phyloP scores from a whole-genome alignment of 2,888 invertebrate genomes.

The Chalcosyrphus nemorum region DNA sequence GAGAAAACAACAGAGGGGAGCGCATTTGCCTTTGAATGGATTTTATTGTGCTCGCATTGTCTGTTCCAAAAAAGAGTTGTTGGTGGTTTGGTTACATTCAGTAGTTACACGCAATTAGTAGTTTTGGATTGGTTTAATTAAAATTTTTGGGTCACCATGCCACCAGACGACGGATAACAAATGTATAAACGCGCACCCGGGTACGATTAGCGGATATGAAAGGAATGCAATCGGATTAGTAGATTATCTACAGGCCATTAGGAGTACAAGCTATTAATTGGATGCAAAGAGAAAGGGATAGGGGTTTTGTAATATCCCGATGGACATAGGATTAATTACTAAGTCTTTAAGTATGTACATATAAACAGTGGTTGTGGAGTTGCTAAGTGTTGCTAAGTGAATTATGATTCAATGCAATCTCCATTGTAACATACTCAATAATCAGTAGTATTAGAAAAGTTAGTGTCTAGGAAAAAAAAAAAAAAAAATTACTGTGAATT shows the following conservation, averaged over 20 bases:
- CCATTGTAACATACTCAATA: too few relatives aligned
- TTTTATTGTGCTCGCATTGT: constrained; percentile 37
- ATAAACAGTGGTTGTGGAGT: too few relatives aligned
- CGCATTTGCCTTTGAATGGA: constrained; percentile 28
- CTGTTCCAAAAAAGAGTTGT: neutral
- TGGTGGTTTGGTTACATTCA: constrained; percentile 27
- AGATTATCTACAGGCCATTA: constrained; percentile 1
- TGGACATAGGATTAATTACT: too few relatives aligned
- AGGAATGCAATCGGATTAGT: constrained; percentile 1
- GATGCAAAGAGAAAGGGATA: neutral
- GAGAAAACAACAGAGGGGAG: constrained; percentile 10
- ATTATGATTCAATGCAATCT: too few relatives aligned
- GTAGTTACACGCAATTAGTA: constrained; percentile 64
- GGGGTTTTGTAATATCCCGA: too few relatives aligned
- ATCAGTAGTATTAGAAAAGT: too few relatives aligned
- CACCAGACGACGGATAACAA: constrained; percentile 18
- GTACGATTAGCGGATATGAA: constrained; percentile 19
- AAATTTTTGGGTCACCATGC: constrained; percentile 65
- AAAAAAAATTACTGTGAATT: too few relatives aligned
- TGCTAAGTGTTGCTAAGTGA: too few relatives aligned
- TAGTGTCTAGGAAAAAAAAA: too few relatives aligned
- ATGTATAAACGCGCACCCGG: neutral
- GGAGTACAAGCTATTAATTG: neutral
- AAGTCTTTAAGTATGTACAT: too few relatives aligned
- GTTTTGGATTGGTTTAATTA: constrained; percentile 66